Conservation (phyloP, 2,888 invertebrate species). For the Drosophila glabriapex region DNA sequence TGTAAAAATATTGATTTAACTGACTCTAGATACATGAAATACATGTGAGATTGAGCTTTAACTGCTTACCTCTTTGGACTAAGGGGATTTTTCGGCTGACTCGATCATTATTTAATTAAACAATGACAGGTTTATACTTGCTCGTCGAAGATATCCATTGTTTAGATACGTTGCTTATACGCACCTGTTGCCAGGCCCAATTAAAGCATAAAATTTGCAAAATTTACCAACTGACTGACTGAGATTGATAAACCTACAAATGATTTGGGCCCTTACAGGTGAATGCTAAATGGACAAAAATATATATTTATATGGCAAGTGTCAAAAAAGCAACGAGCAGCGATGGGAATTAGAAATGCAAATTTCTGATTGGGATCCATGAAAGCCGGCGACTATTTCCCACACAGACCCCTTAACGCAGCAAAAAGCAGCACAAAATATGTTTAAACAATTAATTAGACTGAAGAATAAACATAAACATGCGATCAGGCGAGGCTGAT, state of each 20-base stretch:
- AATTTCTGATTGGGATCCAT: conserved; percentile 19
- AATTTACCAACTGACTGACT: conserved; percentile 3
- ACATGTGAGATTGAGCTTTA: not conserved
- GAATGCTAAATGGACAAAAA: conserved; percentile 11
- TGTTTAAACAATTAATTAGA: conserved; percentile 79
- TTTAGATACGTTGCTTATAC: no score
- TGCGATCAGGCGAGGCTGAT: not conserved
- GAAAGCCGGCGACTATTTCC: conserved; percentile 15
- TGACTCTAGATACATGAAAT: not conserved
- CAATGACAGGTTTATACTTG: conserved; percentile 17
- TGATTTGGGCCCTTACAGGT: not conserved
- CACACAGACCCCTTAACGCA: not conserved
- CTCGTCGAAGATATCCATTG: not conserved
- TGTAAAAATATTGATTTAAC: conserved; percentile 59
- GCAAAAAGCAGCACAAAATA: conserved; percentile 26
- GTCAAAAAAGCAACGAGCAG: conserved; percentile 35
- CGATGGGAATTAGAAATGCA: conserved; percentile 29
- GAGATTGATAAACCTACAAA: conserved; percentile 17
- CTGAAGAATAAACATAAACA: conserved; percentile 68
- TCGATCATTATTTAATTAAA: conserved; percentile 64
- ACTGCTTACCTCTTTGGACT: not conserved
- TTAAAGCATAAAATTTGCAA: conserved; percentile 6
- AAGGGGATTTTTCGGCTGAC: not conserved
- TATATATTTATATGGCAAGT: conserved; percentile 23
- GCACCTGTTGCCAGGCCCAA: not conserved